Base-by-base conservation (phyloP, 1,140 invertebrate species). In the Camponotus vicinus region DNA sequence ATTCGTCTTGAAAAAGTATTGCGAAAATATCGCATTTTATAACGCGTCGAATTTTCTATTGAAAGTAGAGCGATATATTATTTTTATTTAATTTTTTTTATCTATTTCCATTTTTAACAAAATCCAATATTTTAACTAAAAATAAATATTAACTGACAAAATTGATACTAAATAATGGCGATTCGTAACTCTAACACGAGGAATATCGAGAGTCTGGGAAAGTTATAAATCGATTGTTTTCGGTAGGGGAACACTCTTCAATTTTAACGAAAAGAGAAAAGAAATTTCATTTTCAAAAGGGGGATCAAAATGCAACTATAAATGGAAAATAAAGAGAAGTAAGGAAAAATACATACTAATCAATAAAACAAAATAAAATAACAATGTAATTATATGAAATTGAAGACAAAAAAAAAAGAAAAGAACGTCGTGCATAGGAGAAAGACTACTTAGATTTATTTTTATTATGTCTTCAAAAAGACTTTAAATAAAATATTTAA, bases 371-470 rank as follows among this genome's bases (percentile, higher is more conserved):
- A 71, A 78, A 78, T 93, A 49, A 71, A 78, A 78, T 93, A 93
- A 88, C 86, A 85, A 91, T 92, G 91, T 92, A 91, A 93, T 92
- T 92, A 89, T 61, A 78, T 83, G 87, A 86, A 90, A 88, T 91
- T 64, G 79, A 76, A 88, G 40, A 61, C 49, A 70, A 76, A 75
- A 89, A 75, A 75, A 89, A 86, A 83, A 86, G 86, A 86, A 88
- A 88, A 93, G 91, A 91, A 91, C 89, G 91, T 94, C 92, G 86
- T 92, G 89, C 90, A 93, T 93, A 93, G 92, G 91, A 93, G 93
- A 94, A 94, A 94, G 93, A 95, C 93, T 94, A 94, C 93, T 93
- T 94, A 95, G 93, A 94, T 94, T 95, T 95, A 95, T 95, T 95
- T 95, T 95, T 95, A 94, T 95, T 93, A 94, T 94, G 94, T 94